Evolutionary conservation across 2,888 invertebrate genomes (phyloP).

Genomic region (Hypomecis punctinalis): DNA sequence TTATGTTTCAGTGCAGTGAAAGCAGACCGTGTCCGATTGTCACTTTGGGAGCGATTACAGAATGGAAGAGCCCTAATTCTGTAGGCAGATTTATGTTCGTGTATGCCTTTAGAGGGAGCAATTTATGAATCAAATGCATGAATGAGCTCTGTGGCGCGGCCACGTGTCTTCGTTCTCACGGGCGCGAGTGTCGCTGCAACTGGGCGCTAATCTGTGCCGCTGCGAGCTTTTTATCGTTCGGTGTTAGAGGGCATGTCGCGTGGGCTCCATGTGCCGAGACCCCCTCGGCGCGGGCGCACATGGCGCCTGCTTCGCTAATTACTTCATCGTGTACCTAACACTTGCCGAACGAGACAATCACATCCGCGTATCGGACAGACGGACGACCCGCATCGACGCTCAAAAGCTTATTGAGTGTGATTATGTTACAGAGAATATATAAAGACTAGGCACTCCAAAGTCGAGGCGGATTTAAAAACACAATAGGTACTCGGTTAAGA

Average conservation of each 20-base stretch:
- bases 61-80: conserved; percentile 22
- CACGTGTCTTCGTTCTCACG: conserved; percentile 83
- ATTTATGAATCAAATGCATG: conserved; percentile 84
- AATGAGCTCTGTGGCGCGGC: conserved; percentile 70
- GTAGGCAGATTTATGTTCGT: conserved; percentile 42
- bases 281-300: conserved; percentile 75
- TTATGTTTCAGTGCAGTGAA: conserved; percentile 12
- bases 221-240: conserved; percentile 75
- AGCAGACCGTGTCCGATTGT: conserved; percentile 22
- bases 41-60: conserved; percentile 17
- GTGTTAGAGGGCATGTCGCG: conserved; percentile 70
- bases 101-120: conserved; percentile 60
- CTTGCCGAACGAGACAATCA: conserved; percentile 23
- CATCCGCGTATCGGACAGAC: conserved; percentile 17
- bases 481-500: conserved; percentile 61
- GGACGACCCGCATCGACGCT: conserved; percentile 38
- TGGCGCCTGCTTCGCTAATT: conserved; percentile 79
- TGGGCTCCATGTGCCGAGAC: conserved; percentile 79
- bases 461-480: conserved; percentile 63
- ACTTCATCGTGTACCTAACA: conserved; percentile 64
- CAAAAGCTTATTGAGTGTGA: conserved; percentile 43
- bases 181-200: conserved; percentile 48
- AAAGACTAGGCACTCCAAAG: conserved; percentile 45
- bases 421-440: conserved; percentile 39
- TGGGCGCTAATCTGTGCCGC: conserved; percentile 34